Conservation (phyloP, 1,140 invertebrate genomes). For the Drosophila cardini region DNA sequence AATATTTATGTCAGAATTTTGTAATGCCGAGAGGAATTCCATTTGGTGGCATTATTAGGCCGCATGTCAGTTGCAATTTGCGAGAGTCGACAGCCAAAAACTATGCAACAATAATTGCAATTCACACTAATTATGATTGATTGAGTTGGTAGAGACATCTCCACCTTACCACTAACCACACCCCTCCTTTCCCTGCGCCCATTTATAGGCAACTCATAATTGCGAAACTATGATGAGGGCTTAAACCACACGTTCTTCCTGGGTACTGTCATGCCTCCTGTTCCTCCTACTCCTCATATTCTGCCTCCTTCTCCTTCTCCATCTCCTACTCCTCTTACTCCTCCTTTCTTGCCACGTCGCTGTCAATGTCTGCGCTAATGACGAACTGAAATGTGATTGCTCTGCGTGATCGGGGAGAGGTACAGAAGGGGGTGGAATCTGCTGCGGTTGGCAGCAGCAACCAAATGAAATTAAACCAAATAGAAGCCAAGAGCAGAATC, state of each 20-base stretch:
- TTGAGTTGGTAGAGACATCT: conserved; percentile 39
- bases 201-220: conserved; percentile 46
- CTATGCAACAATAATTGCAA: conserved; percentile 81
- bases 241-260: conserved; percentile 19
- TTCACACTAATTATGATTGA: conserved; percentile 82
- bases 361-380: conserved; percentile 79
- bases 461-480: conserved; percentile 68
- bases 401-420: not conserved
- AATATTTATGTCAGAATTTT: not conserved
- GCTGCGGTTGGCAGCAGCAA: conserved; percentile 63
- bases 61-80: conserved; percentile 63
- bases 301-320: conserved; percentile 1
- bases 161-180: not conserved
- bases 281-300: not conserved
- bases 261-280: not conserved
- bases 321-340: not conserved
- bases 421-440: not conserved
- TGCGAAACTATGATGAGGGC: conserved; percentile 67
- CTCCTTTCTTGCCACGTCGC: conserved; percentile 24
- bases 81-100: conserved; percentile 26
- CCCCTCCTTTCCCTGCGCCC: not conserved
- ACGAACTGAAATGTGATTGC: conserved; percentile 76
- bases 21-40: conserved; percentile 3
- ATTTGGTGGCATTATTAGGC: conserved; percentile 50
- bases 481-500: conserved; percentile 31